Evolutionary conservation across 2,797 vertebrate species (phyloP).

Genomic region (Melopsittacus undulatus): DNA sequence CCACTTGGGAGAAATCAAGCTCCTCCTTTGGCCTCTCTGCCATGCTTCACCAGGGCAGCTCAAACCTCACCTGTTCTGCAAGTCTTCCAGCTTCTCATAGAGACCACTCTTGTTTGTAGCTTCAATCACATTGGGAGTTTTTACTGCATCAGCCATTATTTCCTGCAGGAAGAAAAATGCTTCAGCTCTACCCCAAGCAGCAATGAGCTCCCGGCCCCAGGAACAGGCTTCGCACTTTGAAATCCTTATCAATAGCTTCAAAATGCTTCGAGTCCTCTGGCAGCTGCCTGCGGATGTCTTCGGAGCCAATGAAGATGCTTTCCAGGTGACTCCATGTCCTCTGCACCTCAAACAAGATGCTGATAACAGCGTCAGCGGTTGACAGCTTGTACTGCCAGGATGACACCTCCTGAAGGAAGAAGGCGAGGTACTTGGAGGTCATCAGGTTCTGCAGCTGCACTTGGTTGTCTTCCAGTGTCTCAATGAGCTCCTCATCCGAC

Average conservation of each 20-base stretch:
- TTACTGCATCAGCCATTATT: constrained; percentile 69
- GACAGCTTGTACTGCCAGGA: constrained; percentile 79
- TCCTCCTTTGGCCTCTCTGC: background rate
- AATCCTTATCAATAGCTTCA: constrained; percentile 69
- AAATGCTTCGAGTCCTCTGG: constrained; percentile 69
- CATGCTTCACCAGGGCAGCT: accelerated
- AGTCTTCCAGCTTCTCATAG: constrained; percentile 55
- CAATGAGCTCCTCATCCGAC: constrained; percentile 68
- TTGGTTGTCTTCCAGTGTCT: constrained; percentile 79
- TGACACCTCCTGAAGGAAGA: constrained; percentile 74
- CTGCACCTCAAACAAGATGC: constrained; percentile 80
- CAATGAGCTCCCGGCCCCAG: accelerated
- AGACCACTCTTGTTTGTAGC: constrained; percentile 79
- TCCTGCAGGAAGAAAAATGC: constrained; percentile 47
- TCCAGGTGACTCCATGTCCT: constrained; percentile 80
- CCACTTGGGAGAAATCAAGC: background rate
- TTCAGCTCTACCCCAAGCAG: accelerated
- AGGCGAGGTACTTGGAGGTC: constrained; percentile 77
- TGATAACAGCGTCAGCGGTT: constrained; percentile 65
- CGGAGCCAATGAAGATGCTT: constrained; percentile 78
- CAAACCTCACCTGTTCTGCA: constrained; percentile 75
- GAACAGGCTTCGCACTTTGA: constrained; percentile 58
- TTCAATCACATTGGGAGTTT: constrained; percentile 77
- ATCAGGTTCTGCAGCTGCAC: constrained; percentile 79
- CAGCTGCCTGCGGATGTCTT: constrained; percentile 76